Base-by-base conservation (phyloP, 2,797 vertebrate species). In the Danio tinwini region DNA sequence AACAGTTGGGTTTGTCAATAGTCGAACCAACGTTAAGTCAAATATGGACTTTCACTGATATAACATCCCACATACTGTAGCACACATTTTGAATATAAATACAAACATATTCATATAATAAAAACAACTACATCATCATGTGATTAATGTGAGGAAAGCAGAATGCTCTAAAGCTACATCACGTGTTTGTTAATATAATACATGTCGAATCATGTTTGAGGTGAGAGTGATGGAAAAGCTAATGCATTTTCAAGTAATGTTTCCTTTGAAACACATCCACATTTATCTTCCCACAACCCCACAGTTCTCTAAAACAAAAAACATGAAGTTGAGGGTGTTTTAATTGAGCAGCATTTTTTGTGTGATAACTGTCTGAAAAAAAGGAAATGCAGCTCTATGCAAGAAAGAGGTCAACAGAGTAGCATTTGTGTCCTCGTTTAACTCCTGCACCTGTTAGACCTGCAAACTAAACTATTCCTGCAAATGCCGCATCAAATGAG, bases 341-440 rank as follows among this genome's bases (percentile, higher is more conserved):
- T 39, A 61, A 61, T 8, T 21, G 21, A 6, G 29, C 67, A 39
- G 29, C 67, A 68, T 11, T 29, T 29, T 29, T 29, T 29, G 29
- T 70, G n/a, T 63, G 21, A 40, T 45, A 45, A 21, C 19, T 17
- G 39, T 29, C 19, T 10, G 16, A 59, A 55, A 2, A 80, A 80
- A 53, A 3, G 50, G 21, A 50, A 71, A 78, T 62, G 55, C 45
- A 85, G 61, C 53, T 76, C 42, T 70, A 78, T 47, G 39, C 74
- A 50, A 65, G 42, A 78, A 82, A 74, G 39, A 62, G 76, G 72
- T 70, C 76, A 79, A 44, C 49, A 80, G 77, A 76, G 52, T 73
- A 80, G 63, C 63, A 80, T 19, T 29, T 40, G 74, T 72, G 80
- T 81, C 83, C 82, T 79, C 77, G 78, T 82, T 86, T 75, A 63